Evolutionary conservation across 2,888 invertebrate species (phyloP).

Genomic region (Drosophila putrida): DNA sequence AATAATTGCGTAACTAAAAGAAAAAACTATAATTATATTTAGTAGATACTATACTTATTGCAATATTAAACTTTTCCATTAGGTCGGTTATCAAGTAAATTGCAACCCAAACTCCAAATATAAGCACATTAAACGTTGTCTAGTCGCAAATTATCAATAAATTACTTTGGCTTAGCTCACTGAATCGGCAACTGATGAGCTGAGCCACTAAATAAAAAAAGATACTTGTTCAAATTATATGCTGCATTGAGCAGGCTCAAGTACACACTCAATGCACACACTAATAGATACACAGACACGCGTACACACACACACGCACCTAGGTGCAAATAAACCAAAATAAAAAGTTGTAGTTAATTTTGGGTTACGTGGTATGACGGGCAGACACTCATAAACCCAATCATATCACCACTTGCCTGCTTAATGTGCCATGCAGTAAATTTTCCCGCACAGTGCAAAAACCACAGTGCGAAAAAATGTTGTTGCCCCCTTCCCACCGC

Average conservation of each 20-base stretch:
- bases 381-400: slow-evolving; percentile 76
- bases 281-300: not conserved
- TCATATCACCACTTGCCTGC: slow-evolving; percentile 80
- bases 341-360: slow-evolving; percentile 73
- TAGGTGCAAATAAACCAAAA: slow-evolving; percentile 27
- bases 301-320: slow-evolving; percentile 8
- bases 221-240: slow-evolving; percentile 55
- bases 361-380: slow-evolving; percentile 44
- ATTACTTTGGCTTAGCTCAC: slow-evolving; percentile 65
- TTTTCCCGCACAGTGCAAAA: slow-evolving; percentile 64
- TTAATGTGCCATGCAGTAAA: slow-evolving; percentile 79
- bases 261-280: slow-evolving; percentile 25
- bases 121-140: slow-evolving; percentile 11
- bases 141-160: slow-evolving; percentile 57
- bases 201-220: slow-evolving; percentile 28
- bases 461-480: slow-evolving; percentile 65
- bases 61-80: slow-evolving; percentile 2
- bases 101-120: slow-evolving; percentile 1
- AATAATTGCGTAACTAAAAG: too few species aligned
- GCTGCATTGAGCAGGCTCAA: slow-evolving; percentile 61
- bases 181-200: slow-evolving; percentile 72
- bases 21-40: too few species aligned
- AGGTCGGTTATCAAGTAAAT: not conserved
- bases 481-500: slow-evolving; percentile 19
- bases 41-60: not conserved